Evolutionary conservation across 2,888 invertebrate species (phyloP), one percentile per base, ranked within the genome.

Genomic region (Tiliacea citrago): DNA sequence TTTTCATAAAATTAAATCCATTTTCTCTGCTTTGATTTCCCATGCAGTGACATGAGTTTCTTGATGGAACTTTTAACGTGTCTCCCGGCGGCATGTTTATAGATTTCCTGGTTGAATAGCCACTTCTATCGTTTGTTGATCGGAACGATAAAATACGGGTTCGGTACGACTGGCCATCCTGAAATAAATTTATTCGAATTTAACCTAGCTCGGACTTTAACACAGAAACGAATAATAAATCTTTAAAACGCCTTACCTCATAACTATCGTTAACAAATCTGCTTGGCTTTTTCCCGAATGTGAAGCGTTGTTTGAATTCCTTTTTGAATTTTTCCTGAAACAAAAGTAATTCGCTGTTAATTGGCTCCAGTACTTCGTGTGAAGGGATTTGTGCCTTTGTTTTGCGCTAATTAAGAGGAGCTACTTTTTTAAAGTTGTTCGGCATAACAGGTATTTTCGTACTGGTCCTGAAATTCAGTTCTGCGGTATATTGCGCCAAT

Each of bases 251-350:
- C 45, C 88, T 88, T 91, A 96, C 96, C 93, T 96, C 96, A 81
- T 95, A 96, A 86, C 96, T 96, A 77, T 96, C 96, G 82, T 95
- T 95, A 16, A 91, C 91, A 75, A 93, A 95, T 93, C 94, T 90
- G 72, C 90, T 95, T n/a, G 92, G 91, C 73, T 94, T 95, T 81
- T 94, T 95, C 63, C 97, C 97, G 77, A 97, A 97, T 4, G 97
- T 97, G 85, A 98, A 97, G 9, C 98, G 97, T 88, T 97, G 97
- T 87, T 97, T 97, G 88, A 98, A 98, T 93, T 98, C 98, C 68
- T 98, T 97, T 92, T 98, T 98, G 93, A 98, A 98, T 92, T 98
- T 98, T 92, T 98, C 98, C 98, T 98, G 94, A 0, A 95, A 94
- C 84, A 84, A 88, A 79, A 73, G 55, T 75, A 45, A 63, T 68